Percentiles rank a stretch among this genome's conserved stretches.
phyloP scores from a whole-genome alignment of 2,797 vertebrate genomes.

The Brotula barbata region DNA sequence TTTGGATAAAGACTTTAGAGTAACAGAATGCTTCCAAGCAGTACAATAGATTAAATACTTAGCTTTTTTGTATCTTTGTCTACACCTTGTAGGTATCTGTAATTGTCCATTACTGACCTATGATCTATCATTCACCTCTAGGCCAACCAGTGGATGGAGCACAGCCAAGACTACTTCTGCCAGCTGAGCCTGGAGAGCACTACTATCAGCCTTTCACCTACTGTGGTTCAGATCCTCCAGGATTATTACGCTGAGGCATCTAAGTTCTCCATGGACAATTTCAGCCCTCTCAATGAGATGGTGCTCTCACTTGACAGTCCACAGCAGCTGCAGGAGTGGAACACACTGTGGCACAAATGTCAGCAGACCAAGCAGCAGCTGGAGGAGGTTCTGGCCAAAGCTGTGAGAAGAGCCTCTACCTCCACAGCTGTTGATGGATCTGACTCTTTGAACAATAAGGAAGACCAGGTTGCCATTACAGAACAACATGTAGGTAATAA shows the following conservation, averaged over 20 bases:
- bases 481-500: constrained; percentile 31
- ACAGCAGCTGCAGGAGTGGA: constrained; percentile 78
- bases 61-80: no score
- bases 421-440: neutral
- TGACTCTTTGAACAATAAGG: constrained; percentile 24
- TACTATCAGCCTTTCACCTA: constrained; percentile 39
- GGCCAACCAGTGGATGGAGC: constrained; percentile 78
- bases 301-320: constrained; percentile 73
- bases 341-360: constrained; percentile 76
- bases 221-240: constrained; percentile 71
- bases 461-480: constrained; percentile 4
- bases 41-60: no score
- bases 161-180: constrained; percentile 77
- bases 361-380: constrained; percentile 77
- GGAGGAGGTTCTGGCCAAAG: constrained; percentile 71
- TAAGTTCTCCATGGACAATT: constrained; percentile 81
- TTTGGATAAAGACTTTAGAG: no score
- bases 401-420: constrained; percentile 6
- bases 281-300: constrained; percentile 76
- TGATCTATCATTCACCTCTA: constrained; percentile 44
- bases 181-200: constrained; percentile 64
- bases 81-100: no score
- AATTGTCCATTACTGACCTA: no score
- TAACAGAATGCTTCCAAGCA: no score
- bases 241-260: constrained; percentile 77